Evolutionary conservation across 2,113 vertebrate species (phyloP).

Genomic region (Cebus imitator): DNA sequence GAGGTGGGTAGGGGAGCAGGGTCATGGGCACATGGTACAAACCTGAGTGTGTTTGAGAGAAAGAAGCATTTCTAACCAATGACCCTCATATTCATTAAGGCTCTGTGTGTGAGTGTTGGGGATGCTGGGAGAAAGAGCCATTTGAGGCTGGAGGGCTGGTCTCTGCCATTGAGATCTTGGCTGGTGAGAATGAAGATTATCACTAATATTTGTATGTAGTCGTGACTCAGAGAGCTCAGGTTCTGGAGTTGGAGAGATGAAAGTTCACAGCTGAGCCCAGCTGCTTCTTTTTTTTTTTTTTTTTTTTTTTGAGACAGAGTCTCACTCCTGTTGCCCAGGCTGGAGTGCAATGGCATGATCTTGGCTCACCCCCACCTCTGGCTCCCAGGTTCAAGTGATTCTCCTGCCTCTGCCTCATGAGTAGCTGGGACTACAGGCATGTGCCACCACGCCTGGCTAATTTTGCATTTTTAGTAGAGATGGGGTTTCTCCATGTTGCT

Average conservation of each 20-base stretch:
- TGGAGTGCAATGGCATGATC: too few species aligned
- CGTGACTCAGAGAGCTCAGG: background rate
- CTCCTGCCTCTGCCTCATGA: too few species aligned
- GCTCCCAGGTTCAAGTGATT: too few species aligned
- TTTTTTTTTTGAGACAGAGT: too few species aligned
- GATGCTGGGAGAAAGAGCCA: background rate
- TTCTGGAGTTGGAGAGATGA: background rate
- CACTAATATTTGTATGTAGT: fast-evolving
- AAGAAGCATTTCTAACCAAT: background rate
- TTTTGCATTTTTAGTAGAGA: too few species aligned
- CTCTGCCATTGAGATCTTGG: background rate
- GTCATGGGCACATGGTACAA: fast-evolving
- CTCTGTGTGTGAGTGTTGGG: background rate
- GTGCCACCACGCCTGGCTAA: too few species aligned
- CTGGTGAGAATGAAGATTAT: background rate
- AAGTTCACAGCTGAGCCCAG: background rate
- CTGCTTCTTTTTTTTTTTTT: too few species aligned
- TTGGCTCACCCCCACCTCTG: too few species aligned
- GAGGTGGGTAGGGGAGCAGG: background rate
- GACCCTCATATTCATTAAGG: background rate
- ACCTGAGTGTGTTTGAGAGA: background rate
- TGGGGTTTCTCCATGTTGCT: too few species aligned
- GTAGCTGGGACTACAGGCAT: too few species aligned
- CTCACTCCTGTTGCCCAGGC: too few species aligned
- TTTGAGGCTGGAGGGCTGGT: background rate